Evolutionary conservation across 2,113 vertebrate genomes (phyloP), one percentile per base, ranked within the genome.

Genomic region (Pluvianellus socialis): DNA sequence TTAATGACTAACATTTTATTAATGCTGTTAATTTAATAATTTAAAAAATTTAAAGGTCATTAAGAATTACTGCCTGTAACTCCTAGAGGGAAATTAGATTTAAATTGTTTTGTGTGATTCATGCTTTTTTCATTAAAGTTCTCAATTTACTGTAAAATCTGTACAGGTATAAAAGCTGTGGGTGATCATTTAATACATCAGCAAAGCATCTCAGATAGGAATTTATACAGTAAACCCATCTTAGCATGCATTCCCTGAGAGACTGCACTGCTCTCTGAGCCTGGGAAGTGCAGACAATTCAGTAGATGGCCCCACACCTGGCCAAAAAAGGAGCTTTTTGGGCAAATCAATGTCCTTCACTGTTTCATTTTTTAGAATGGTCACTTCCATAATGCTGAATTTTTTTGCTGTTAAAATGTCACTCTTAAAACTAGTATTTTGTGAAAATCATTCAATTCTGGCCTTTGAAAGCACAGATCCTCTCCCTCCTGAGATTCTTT

Each of bases 61-160:
- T 75, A 95, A 88, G 61, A 94, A 77, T 88, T 87, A 76, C 12
- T 73, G 52, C 55, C 53, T 58, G 9, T 79, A 87, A 93, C 52
- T 77, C 55, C 55, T 88, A 59, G 14, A 88, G 59, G 61, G 58
- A 93, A 96, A 86, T 65, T 30, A 89, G 49, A 68, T 81, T 80
- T 18, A 79, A 96, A 90, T 65, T 76, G 45, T 8, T 92, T 53
- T 76, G 66, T 75, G 65, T 58, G 72, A 88, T 81, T 94, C 61
- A 45, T 62, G 40, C 14, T 61, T 90, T 94, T 87, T 83, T 81
- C 27, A 68, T 89, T 88, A 23, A 88, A 44, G 42, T 79, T 90
- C 55, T 93, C 50, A 71, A 50, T 45, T 55, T 79, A 42, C 44
- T 86, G 61, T 90, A 90, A 92, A 92, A 91, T 90, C 77, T 95